Evolutionary conservation across 2,888 invertebrate genomes (phyloP).

Genomic region (Acronicta alni): DNA sequence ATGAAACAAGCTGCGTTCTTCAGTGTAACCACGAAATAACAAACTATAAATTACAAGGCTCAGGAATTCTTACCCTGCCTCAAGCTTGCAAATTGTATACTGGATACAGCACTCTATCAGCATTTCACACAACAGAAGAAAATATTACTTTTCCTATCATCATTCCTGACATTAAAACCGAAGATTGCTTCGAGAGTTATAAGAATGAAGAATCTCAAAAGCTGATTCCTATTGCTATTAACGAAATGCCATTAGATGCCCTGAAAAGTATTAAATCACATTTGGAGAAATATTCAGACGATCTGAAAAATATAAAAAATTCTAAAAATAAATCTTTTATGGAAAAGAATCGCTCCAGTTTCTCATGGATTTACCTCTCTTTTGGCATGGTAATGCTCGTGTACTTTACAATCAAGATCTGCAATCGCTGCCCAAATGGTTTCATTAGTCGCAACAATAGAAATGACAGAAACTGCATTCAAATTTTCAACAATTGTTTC

Average conservation of each 20-base stretch:
- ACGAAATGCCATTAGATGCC: neutral
- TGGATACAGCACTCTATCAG: constrained; percentile 45
- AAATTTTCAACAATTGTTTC: constrained; percentile 6
- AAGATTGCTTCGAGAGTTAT: constrained; percentile 30
- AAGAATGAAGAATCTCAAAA: neutral
- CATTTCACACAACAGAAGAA: constrained; percentile 24
- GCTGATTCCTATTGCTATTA: constrained; percentile 5
- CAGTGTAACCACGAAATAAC: constrained; percentile 33
- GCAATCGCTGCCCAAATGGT: constrained; percentile 4
- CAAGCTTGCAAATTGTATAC: constrained; percentile 46
- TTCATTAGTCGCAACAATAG: neutral
- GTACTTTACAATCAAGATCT: constrained; percentile 1
- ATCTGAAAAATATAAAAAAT: neutral
- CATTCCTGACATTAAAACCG: constrained; percentile 40
- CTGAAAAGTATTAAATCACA: neutral
- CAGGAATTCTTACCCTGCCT: constrained; percentile 37
- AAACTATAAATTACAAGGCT: constrained; percentile 34
- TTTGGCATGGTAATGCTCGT: constrained; percentile 1
- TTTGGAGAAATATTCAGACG: neutral
- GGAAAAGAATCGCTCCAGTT: neutral
- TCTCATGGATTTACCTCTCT: neutral
- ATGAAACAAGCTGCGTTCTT: constrained; percentile 31
- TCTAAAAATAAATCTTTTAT: constrained; percentile 1
- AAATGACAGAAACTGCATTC: neutral
- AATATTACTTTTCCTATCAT: constrained; percentile 45